Base-by-base conservation (phyloP, 2,888 invertebrate genomes). In the Acanthosoma haemorrhoidale region DNA sequence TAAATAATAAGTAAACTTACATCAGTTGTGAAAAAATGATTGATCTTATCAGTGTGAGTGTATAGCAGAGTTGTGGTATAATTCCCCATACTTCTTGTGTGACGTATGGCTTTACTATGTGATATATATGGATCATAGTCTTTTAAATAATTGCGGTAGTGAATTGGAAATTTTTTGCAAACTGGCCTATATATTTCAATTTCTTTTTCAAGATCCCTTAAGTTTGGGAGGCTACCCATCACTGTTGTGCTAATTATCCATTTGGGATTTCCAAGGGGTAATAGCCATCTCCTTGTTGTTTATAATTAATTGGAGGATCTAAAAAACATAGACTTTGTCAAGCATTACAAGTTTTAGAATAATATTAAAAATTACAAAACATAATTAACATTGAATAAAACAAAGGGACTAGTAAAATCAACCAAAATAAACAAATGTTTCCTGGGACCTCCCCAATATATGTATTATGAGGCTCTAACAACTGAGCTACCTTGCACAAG, bases 151-250 rank as follows among this genome's bases (percentile, higher is more conserved):
- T 41, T 63, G 9, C 63, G 63, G 41, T 25, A 39, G 41, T 63
- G 36, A 9, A 63, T 31, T 25, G 63, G 63, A 39, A 39, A 63
- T 31, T 41, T 63, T 41, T 41, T 63, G 41, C 63, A 63, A 39
- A 63, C 41, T 25, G 63, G 63, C 29, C 63, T 63, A 31, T 63
- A 63, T 25, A 39, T 34, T 58, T 69, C 69, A 25, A 34, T 43
- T 15, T 69, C 69, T 39, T 60, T 69, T 39, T 69, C 70, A 39
- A 72, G 43, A 43, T 72, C 72, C 31, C 72, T 66, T 38, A 72
- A 64, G 51, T 72, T 72, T 29, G 72, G 72, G 64, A 72, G 72
- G 16, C 72, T 72, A 21, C 72, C 72, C 72, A 72, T 72, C 32
- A 25, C 66, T 57, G 60, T 13, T 34, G 4, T 32, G 36, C 25